Evolutionary conservation across 37 sponge, comb jelly and placozoan species (phyloP).

Genomic region (Beroe ovata): DNA sequence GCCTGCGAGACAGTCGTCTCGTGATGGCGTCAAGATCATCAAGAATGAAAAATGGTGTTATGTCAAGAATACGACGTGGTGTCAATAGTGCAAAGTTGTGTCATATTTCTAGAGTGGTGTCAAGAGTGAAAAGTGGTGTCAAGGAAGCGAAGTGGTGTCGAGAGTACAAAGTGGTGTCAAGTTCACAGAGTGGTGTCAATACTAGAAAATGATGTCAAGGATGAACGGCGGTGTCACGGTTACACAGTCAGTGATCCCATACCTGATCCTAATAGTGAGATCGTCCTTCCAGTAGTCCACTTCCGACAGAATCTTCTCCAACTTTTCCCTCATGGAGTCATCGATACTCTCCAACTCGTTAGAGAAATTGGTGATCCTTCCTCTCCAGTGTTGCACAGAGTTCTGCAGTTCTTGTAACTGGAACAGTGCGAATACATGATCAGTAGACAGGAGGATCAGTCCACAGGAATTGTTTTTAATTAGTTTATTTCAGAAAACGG

Average conservation of each 20-base stretch:
- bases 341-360: conserved; percentile 69
- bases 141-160: not conserved
- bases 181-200: not conserved
- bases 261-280: conserved; percentile 57
- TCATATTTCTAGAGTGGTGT: not conserved
- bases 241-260: not conserved
- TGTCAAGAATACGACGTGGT: not conserved
- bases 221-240: not conserved
- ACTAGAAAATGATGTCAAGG: not conserved
- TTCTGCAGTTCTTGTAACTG: conserved; percentile 74
- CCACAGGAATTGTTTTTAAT: no score
- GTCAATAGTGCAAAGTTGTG: not conserved
- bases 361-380: conserved; percentile 37
- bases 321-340: conserved; percentile 69
- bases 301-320: conserved; percentile 69
- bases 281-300: conserved; percentile 71
- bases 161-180: not conserved
- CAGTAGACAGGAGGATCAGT: no score
- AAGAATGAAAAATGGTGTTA: not conserved
- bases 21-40: not conserved
- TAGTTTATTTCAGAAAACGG: no score
- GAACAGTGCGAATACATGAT: no score
- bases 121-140: not conserved
- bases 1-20: no score
- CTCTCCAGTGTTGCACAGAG: conserved; percentile 72